These are phyloP conservation scores for Pituophis catenifer DNA, from an alignment of 2,113 vertebrate species.

Conservation along the genomic window DNA sequence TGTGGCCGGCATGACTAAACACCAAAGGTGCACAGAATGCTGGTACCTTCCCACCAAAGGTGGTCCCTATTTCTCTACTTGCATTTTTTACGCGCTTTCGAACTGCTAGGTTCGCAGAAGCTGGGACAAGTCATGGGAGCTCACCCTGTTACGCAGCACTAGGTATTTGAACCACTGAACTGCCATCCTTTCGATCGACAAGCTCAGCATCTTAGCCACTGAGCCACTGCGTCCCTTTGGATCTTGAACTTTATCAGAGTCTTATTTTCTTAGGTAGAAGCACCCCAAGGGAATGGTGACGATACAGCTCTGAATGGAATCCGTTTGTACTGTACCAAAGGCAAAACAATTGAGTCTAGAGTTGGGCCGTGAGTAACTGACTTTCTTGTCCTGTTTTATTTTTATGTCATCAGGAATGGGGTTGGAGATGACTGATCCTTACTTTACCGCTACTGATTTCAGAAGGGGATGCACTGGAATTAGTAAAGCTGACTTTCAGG, in stretches of 20 bases:
- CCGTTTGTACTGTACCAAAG: neutral
- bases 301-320: conserved; percentile 2
- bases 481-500: neutral
- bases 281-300: fast-evolving
- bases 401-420: neutral
- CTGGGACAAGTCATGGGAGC: no score
- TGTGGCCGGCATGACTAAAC: no score
- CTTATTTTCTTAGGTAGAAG: neutral
- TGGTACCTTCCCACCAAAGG: no score
- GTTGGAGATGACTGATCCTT: neutral
- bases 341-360: neutral
- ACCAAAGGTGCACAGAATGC: no score
- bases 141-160: no score
- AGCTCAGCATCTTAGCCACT: no score
- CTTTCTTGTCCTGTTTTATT: neutral
- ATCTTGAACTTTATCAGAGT: neutral
- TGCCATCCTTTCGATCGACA: no score
- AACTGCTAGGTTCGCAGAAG: no score
- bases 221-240: no score
- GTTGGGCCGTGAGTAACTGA: neutral
- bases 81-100: no score
- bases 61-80: no score
- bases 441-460: neutral
- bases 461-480: neutral
- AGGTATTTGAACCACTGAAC: no score